Evolutionary conservation across 2,888 invertebrate genomes (phyloP).

Genomic region (Cryptophagus acutangulus): DNA sequence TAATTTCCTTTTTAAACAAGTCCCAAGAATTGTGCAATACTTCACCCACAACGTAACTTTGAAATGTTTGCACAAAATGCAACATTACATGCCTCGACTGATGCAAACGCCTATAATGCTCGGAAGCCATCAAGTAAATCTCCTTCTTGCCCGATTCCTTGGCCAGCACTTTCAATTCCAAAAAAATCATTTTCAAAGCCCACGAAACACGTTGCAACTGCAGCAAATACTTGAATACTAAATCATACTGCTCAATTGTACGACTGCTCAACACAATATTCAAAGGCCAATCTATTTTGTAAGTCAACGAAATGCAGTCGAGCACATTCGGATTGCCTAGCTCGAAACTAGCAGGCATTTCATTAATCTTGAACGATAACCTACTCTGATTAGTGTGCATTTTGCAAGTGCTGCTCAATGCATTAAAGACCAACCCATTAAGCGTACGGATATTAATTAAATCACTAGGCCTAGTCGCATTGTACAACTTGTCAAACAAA

Average conservation of each 20-base stretch:
- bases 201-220: conserved; percentile 73
- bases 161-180: conserved; percentile 54
- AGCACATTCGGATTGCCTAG: conserved; percentile 63
- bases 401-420: conserved; percentile 63
- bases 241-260: conserved; percentile 64
- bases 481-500: conserved; percentile 62
- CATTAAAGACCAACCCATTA: conserved; percentile 61
- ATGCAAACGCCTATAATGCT: conserved; percentile 68
- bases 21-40: conserved; percentile 72
- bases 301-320: conserved; percentile 64
- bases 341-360: conserved; percentile 59
- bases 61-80: conserved; percentile 68
- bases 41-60: conserved; percentile 72
- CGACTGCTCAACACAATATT: conserved; percentile 71
- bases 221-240: conserved; percentile 70
- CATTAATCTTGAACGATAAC: conserved; percentile 59
- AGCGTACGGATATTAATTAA: conserved; percentile 65
- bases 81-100: conserved; percentile 70
- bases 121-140: conserved; percentile 52
- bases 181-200: conserved; percentile 67
- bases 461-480: conserved; percentile 61
- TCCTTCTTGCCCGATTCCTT: conserved; percentile 42
- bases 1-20: conserved; percentile 64
- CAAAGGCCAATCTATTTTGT: conserved; percentile 70
- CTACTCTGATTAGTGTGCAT: conserved; percentile 55